Base-by-base conservation (phyloP, 2,113 vertebrate genomes). In the Lates calcarifer region DNA sequence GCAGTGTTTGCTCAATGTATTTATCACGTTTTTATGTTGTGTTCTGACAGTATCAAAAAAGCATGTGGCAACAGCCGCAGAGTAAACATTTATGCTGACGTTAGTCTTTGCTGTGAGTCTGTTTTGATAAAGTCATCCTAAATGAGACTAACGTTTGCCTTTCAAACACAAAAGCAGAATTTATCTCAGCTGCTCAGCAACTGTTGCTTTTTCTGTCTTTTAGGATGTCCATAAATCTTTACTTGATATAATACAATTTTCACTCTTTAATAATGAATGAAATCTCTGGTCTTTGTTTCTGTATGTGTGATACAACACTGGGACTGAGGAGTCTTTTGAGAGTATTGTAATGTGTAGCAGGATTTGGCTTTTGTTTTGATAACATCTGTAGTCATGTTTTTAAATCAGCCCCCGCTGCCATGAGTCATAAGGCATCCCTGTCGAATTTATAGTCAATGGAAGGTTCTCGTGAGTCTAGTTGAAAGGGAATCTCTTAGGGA, bases 401-500 rank as follows among this genome's bases (percentile, higher is more conserved):
- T 55, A 79, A 64, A 77, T 60, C 79, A 63, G 67, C 66, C 64
- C 62, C 55, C 81, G 12, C 79, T 67, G 39, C 74, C 29, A 0
- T 83, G 76, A 79, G 72, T 86, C 73, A 75, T 12, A 56, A 64
- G 62, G 74, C 49, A 4, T 85, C 73, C 57, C 81, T 74, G 69
- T 83, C 35, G 37, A 47, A 68, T 47, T 64, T 39, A 3, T 33
- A 18, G 63, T 79, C 77, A 66, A 29, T 41, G 58, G 55, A 76
- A 67, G 56, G 61, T 66, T 76, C 47, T 80, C 20, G 31, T 39
- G 75, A 57, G 43, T 79, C 22, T 39, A 77, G 73, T 86, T 91
- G 39, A 91, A 91, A 90, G 82, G 66, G 88, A 93, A 85, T 89
- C 53, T 45, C 71, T 72, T 71, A 82, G 63, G 20, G 51, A 78